Base-by-base conservation (phyloP, 64 coral and sea anemone species). In the Pachyseris speciosa region DNA sequence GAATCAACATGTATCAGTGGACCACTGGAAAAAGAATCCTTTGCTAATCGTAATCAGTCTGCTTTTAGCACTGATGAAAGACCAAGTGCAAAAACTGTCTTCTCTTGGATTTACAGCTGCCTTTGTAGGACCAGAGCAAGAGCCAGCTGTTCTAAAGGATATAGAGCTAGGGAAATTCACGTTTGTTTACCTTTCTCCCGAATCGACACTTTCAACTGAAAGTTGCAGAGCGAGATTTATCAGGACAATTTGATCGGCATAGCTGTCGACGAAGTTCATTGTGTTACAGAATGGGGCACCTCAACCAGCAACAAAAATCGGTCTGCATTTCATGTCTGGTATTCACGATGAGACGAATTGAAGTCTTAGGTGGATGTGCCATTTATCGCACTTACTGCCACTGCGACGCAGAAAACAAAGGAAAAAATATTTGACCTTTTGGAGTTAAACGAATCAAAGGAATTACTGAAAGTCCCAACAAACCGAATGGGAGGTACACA, bases 321-420 rank as follows among this genome's bases (percentile, higher is more conserved):
- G 27, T 47, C 37, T n/a, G 37, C 29, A 40, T 85, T 85, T 85
- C 37, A 37, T 40, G 22, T 16, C 41, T 86, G 83, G 83, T 70
- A 86, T 86, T 50, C 40, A 15, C 24, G 60, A 47, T 45, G 69
- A 9, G 69, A 86, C 40, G 64, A 50, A 25, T 47, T 67, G 10
- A 50, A 24, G 30, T 70, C 65, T 42, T 25, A 69, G 3, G 45
- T 45, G 27, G 65, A 86, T 45, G 83, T 86, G 64, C 83, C 83
- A 69, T 86, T 86, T 29, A 86, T 86, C 26, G 83, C 83, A 47
- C 83, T 86, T 19, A 86, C 83, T 28, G 65, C 83, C 1, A 86
- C 83, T 67, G 64, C 83, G 29, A 86, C 83, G 13, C 25, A 69
- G 28, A 45, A 48, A 51, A 86, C 83, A 25, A 86, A 69, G 65